Conservation (phyloP, 2,797 vertebrate genomes). For the Xyrichtys novacula region DNA sequence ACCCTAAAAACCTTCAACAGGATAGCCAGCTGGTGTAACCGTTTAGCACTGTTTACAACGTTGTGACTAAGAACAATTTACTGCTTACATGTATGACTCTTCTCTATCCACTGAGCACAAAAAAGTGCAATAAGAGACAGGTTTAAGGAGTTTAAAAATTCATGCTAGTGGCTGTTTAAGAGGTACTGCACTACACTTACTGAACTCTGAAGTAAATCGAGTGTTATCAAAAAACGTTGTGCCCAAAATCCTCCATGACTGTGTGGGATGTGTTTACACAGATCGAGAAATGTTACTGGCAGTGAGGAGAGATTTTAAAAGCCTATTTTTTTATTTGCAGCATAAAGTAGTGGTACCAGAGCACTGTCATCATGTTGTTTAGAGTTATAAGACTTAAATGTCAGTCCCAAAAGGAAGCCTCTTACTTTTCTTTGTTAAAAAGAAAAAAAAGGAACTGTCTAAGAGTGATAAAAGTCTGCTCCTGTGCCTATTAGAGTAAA, state of each 20-base stretch:
- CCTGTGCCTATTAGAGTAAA: slow-evolving; percentile 2
- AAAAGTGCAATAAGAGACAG: background rate
- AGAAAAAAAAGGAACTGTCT: background rate
- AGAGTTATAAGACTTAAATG: background rate
- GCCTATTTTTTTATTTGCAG: background rate
- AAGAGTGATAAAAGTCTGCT: slow-evolving; percentile 11
- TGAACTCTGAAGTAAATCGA: slow-evolving; percentile 15
- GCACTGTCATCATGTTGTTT: background rate
- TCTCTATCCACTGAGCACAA: slow-evolving; percentile 24
- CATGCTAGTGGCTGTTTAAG: slow-evolving; percentile 33
- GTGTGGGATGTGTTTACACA: background rate
- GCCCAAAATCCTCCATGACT: slow-evolving; percentile 1
- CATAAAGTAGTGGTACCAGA: slow-evolving; percentile 1
- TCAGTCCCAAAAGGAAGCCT: background rate
- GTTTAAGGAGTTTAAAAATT: slow-evolving; percentile 11
- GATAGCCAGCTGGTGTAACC: background rate
- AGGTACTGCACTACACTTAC: background rate
- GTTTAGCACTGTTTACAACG: background rate
- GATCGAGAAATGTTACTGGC: slow-evolving; percentile 15
- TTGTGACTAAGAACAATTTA: background rate
- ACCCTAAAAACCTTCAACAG: background rate
- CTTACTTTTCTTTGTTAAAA: background rate
- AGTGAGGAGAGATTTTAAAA: slow-evolving; percentile 9
- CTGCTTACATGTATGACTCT: slow-evolving; percentile 5
- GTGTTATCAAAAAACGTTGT: slow-evolving; percentile 12